Conservation (phyloP, 92 coral and sea anemone genomes). For the Pocillopora grandis region DNA sequence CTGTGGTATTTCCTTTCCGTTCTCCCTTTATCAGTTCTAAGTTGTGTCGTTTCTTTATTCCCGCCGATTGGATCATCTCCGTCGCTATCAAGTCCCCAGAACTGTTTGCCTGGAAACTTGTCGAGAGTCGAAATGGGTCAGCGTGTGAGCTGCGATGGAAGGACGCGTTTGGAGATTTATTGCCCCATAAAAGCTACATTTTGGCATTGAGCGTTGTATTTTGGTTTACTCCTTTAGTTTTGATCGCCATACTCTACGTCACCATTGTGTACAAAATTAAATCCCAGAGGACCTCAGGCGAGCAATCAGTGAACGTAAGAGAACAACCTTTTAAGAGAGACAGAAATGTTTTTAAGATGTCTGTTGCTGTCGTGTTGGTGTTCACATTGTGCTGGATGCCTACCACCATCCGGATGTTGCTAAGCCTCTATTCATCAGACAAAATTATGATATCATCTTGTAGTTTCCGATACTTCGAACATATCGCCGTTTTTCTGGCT, state of each 20-base stretch:
- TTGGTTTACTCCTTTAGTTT: not conserved
- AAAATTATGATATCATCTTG: no score
- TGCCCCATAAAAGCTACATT: not conserved
- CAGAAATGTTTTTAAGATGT: not conserved
- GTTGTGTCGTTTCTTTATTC: not conserved
- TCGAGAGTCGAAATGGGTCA: not conserved
- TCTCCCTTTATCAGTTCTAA: not conserved
- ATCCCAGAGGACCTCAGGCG: not conserved
- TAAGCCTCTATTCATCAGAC: not conserved
- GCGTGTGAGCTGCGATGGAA: not conserved
- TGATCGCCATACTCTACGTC: conserved; percentile 5
- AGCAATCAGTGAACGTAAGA: not conserved
- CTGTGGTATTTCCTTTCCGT: not conserved
- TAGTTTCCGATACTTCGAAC: no score
- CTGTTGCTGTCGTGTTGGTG: not conserved
- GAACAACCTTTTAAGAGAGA: not conserved
- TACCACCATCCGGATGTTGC: not conserved
- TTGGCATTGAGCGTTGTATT: not conserved
- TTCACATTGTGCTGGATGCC: not conserved
- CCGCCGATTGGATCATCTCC: no score
- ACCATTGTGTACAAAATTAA: not conserved
- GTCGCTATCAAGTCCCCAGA: not conserved
- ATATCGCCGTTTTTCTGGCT: no score
- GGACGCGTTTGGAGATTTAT: not conserved
- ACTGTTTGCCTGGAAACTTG: not conserved